Evolutionary conservation across 2,888 invertebrate species (phyloP).

Genomic region (Criorhina ranunculi): DNA sequence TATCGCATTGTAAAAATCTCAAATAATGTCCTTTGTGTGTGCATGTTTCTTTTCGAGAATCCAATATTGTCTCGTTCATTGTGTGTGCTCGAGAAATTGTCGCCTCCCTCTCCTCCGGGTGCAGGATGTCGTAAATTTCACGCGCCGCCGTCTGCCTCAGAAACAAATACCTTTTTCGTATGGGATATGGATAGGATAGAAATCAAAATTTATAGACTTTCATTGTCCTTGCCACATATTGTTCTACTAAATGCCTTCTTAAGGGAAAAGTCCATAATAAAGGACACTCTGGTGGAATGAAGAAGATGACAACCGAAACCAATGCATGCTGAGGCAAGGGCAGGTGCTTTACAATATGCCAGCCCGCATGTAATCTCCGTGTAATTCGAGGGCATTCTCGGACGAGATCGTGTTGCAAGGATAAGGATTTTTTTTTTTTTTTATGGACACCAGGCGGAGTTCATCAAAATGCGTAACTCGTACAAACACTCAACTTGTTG

Average conservation of each 20-base stretch:
- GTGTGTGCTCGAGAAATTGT: constrained; percentile 61
- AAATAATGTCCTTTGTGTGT: constrained; percentile 65
- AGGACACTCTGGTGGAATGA: constrained; percentile 34
- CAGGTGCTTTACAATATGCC: constrained; percentile 54
- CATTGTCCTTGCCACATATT: constrained; percentile 71
- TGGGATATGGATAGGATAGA: constrained; percentile 63
- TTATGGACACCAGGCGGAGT: constrained; percentile 23
- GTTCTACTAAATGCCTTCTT: constrained; percentile 70
- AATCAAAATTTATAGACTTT: constrained; percentile 71
- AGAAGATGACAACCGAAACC: constrained; percentile 52
- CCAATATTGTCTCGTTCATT: constrained; percentile 68
- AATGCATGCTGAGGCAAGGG: constrained; percentile 34
- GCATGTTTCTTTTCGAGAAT: constrained; percentile 52
- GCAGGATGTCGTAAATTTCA: constrained; percentile 75
- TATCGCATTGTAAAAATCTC: constrained; percentile 75
- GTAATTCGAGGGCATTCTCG: constrained; percentile 41
- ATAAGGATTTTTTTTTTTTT: background rate
- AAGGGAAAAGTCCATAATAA: constrained; percentile 50
- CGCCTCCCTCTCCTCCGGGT: constrained; percentile 55
- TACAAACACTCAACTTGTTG: constrained; percentile 16
- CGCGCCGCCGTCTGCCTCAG: constrained; percentile 42
- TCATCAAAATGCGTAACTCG: constrained; percentile 50
- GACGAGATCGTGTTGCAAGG: constrained; percentile 7
- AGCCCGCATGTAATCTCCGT: constrained; percentile 52
- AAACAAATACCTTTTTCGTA: constrained; percentile 45